Evolutionary conservation across 2,797 vertebrate genomes (phyloP), one percentile per base, ranked within the genome.

Genomic region (Decapterus maruadsi): DNA sequence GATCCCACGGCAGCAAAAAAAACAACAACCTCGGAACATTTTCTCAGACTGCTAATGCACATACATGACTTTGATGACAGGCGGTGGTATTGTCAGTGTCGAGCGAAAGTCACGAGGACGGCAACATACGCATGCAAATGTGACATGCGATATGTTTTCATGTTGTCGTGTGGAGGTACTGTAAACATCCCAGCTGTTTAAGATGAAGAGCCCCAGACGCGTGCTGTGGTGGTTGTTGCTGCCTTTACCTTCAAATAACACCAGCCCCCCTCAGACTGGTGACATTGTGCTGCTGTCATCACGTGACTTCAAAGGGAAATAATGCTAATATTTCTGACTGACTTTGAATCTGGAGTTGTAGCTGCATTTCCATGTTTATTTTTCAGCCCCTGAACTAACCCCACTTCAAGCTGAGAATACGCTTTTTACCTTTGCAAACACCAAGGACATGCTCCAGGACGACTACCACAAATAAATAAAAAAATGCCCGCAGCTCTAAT

Each of bases 51-150:
- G 46, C 64, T 81, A 63, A 38, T 71, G 40, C 40, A 68, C 68
- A 68, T 46, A 29, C 22, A 51, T 59, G 57, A 62, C 38, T 45
- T 57, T 48, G 72, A 86, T 53, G 53, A 31, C 16, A 63, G 36
- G 34, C 60, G 11, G 50, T 62, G 14, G 45, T 48, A 12, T 26
- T 77, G 46, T 64, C 50, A 63, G 51, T 68, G 66, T 71, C 42
- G 56, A 66, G 69, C 57, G 53, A 75, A 75, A 72, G 36, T 45
- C 64, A 56, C 62, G 17, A 22, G 20, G 48, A 55, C 42, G 60
- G 72, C 71, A 59, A 72, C 77, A 50, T 78, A 78, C 83, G 68
- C 60, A 82, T 80, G 67, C 29, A 63, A 75, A 81, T 82, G 60
- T 71, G 65, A 71, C 43, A 26, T 51, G 45, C 67, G 72, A 84